Conservation (phyloP, 2,797 vertebrate genomes). For the Hyperoplus immaculatus region DNA sequence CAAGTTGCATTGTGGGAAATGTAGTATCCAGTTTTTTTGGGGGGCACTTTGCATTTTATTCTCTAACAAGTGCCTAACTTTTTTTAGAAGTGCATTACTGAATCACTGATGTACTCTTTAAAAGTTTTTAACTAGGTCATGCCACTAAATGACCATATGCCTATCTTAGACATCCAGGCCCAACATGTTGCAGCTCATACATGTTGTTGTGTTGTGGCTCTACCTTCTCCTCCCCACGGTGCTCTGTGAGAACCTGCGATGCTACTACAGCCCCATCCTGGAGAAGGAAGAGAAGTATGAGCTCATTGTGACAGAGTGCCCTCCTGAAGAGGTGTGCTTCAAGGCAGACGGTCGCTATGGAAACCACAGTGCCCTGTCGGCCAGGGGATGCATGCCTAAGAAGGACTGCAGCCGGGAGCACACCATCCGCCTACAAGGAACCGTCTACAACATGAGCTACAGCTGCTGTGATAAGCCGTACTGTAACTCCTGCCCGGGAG, state of each 20-base stretch:
- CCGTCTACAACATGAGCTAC: conserved; percentile 64
- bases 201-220: conserved; percentile 45
- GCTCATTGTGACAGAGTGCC: conserved; percentile 67
- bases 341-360: conserved; percentile 69
- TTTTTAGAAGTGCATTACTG: not conserved
- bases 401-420: conserved; percentile 53
- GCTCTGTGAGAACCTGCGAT: conserved; percentile 72
- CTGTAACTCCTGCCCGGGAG: conserved; percentile 72
- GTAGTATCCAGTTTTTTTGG: not conserved
- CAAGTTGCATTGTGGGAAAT: not conserved
- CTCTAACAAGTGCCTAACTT: not conserved
- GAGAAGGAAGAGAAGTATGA: conserved; percentile 4
- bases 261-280: conserved; percentile 77
- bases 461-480: conserved; percentile 74
- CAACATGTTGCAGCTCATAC: conserved; percentile 38
- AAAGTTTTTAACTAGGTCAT: not conserved
- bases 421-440: conserved; percentile 51
- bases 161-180: conserved; percentile 38
- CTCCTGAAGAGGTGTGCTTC: conserved; percentile 71
- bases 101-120: not conserved
- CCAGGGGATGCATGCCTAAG: conserved; percentile 71
- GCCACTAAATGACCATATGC: not conserved
- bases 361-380: conserved; percentile 63
- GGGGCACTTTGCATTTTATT: not conserved
- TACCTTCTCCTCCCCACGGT: conserved; percentile 58